Evolutionary conservation across 2,113 vertebrate genomes (phyloP).

Genomic region (Charina bottae): DNA sequence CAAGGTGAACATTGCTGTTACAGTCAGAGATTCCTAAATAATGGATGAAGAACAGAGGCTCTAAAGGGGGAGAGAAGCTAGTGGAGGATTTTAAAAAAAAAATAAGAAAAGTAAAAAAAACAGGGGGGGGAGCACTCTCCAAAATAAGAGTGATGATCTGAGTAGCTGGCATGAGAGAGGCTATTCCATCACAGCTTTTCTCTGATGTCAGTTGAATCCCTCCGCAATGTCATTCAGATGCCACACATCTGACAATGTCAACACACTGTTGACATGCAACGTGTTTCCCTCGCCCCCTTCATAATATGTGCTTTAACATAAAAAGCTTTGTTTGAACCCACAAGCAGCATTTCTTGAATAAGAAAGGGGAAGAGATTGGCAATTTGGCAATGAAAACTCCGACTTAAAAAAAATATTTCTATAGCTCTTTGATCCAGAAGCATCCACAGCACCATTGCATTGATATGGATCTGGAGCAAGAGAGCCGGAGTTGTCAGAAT

Average conservation of each 20-base stretch:
- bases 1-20: constrained; percentile 88
- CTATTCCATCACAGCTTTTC: not conserved
- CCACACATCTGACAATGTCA: too few species aligned
- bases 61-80: constrained; percentile 42
- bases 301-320: accelerated
- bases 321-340: not conserved
- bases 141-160: constrained; percentile 29
- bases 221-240: accelerated
- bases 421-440: not conserved
- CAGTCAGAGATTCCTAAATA: constrained; percentile 85
- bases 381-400: accelerated
- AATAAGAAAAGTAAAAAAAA: constrained; percentile 24
- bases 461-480: not conserved
- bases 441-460: not conserved
- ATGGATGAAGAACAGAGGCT: constrained; percentile 87
- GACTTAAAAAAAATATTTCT: not conserved
- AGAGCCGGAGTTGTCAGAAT: not conserved
- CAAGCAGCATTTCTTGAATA: accelerated
- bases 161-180: not conserved
- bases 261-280: not conserved
- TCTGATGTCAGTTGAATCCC: not conserved
- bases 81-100: constrained; percentile 13
- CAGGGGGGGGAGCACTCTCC: constrained; percentile 24
- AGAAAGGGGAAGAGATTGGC: not conserved
- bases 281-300: not conserved